phyloP scores from a whole-genome alignment of 2,797 vertebrate species.

The Microctenopoma lineatum region DNA sequence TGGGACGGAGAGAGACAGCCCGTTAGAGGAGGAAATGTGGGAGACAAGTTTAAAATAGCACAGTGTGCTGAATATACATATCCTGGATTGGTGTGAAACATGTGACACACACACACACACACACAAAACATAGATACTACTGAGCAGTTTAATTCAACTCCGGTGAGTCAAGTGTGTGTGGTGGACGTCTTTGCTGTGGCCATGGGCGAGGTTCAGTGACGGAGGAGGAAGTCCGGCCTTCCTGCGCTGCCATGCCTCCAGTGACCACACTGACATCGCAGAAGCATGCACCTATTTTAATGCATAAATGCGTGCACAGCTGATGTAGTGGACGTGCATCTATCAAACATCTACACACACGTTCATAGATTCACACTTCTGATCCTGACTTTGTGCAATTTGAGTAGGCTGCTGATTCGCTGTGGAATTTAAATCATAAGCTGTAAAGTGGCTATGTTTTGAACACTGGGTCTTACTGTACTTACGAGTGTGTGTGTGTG shows the following conservation, averaged over 20 bases:
- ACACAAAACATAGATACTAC: neutral
- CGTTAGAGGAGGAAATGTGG: slow-evolving; percentile 52
- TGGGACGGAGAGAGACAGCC: neutral
- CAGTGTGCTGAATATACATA: slow-evolving; percentile 22
- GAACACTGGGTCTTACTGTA: slow-evolving; percentile 37
- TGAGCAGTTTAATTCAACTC: slow-evolving; percentile 35
- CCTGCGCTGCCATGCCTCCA: slow-evolving; percentile 65
- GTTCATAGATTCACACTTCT: slow-evolving; percentile 15
- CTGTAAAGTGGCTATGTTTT: slow-evolving; percentile 31
- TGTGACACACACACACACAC: slow-evolving; percentile 29
- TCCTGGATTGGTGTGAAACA: slow-evolving; percentile 25
- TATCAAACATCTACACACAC: neutral
- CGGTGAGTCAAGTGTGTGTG: slow-evolving; percentile 51
- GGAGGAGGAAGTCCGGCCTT: slow-evolving; percentile 65
- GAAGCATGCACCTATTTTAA: slow-evolving; percentile 2
- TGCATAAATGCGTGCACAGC: slow-evolving; percentile 10
- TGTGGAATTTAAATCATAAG: slow-evolving; percentile 71
- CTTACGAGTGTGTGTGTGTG: slow-evolving; percentile 3
- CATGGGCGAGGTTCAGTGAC: slow-evolving; percentile 54
- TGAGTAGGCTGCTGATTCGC: slow-evolving; percentile 47
- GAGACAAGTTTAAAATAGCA: slow-evolving; percentile 64
- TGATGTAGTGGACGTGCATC: neutral
- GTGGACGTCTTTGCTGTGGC: slow-evolving; percentile 52
- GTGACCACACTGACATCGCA: slow-evolving; percentile 41
- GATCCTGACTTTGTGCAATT: slow-evolving; percentile 45